Evolutionary conservation across 1,140 invertebrate species (phyloP), one percentile per base, ranked within the genome.

Genomic region (Acromyrmex charruanus): DNA sequence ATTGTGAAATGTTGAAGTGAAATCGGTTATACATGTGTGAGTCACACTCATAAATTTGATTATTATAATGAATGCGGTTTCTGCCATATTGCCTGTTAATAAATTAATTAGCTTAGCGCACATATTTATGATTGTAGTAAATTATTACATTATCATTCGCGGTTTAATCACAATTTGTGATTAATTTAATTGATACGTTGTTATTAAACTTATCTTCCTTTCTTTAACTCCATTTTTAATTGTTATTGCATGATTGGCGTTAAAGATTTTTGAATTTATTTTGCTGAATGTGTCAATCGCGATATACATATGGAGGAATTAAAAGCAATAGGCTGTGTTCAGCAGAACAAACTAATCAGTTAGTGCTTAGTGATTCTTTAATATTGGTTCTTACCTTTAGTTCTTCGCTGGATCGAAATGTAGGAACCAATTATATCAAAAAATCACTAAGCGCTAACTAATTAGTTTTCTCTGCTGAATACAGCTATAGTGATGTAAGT

Each of bases 31-130:
- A 31, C 28, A 53, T 49, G 7, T 21, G 5, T 49, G 65, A 25
- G 39, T 51, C 21, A 5, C n/a, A 31, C 44, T 59, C 28, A 61
- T 77, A 66, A 49, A 49, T 79, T 66, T 18, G 25, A 16, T 31
- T 72, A n/a, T 31, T 31, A 35, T 28, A 51, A 25, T 35, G 39
- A 44, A 79, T 66, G 44, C 25, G 39, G 18, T 28, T 69, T 69
- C 66, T 79, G 61, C 39, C 55, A 79, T 79, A 79, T 68, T 51
- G 77, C 55, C 59, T 65, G 75, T 18, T 77, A 65, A 44, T 66
- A 66, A 66, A 49, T 31, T 79, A 79, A 49, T 31, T 79, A 79
- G 18, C 12, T 66, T 25, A 79, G 39, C 39, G 18, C 25, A 79
- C 39, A 66, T 66, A 77, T 28, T 77, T 63, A 65, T 28, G 6